Percentiles rank a stretch among this genome's conserved stretches.
These are phyloP conservation scores for Paramormyrops kingsleyae DNA, from an alignment of 2,113 vertebrate species.

Conservation along the genomic window DNA sequence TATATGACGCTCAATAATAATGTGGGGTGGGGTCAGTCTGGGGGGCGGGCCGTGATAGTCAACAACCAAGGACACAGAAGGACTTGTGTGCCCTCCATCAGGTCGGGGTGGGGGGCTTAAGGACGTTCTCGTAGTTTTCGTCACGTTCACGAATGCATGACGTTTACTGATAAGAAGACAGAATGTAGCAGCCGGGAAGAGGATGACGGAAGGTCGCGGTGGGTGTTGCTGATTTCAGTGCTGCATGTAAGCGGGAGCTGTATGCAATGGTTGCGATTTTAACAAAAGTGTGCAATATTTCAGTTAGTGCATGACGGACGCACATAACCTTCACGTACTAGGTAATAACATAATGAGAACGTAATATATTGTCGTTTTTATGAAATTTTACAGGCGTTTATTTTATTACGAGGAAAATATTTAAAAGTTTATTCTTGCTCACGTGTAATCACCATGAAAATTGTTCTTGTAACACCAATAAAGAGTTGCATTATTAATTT, in stretches of 20 bases:
- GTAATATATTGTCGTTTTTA: constrained; percentile 21
- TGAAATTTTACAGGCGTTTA: constrained; percentile 18
- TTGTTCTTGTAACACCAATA: constrained; percentile 20
- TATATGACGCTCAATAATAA: neutral
- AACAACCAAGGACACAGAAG: neutral
- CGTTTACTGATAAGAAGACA: neutral
- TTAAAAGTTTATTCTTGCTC: constrained; percentile 10
- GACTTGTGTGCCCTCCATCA: neutral
- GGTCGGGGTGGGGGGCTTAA: neutral
- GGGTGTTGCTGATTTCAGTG: neutral
- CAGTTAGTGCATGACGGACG: constrained; percentile 19
- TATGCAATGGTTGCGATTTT: neutral
- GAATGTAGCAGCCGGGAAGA: neutral
- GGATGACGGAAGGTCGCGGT: neutral
- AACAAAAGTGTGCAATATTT: constrained; percentile 22
- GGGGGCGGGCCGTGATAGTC: neutral
- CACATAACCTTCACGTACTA: constrained; percentile 2
- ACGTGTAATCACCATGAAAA: neutral
- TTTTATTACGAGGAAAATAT: constrained; percentile 23
- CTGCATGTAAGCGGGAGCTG: neutral
- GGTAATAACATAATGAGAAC: constrained; percentile 12
- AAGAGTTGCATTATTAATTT: constrained; percentile 17
- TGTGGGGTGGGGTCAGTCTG: neutral
- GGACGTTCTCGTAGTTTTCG: neutral
- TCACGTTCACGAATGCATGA: neutral